These are phyloP conservation scores for Elachura formosa DNA, from an alignment of 2,113 vertebrate genomes.

Conservation along the genomic window DNA sequence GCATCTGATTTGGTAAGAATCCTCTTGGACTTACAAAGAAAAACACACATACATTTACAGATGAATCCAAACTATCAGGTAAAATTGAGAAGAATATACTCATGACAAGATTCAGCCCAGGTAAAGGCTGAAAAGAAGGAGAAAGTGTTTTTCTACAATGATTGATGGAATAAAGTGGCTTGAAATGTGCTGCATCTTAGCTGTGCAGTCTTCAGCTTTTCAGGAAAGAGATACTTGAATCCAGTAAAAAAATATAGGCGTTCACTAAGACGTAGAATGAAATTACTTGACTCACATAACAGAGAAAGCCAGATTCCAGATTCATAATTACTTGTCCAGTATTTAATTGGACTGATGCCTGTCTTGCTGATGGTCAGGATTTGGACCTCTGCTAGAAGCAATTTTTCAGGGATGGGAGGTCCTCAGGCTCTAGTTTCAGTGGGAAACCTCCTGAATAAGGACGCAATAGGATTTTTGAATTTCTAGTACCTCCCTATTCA, in stretches of 20 bases:
- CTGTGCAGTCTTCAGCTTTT: not conserved
- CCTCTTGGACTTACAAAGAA: not conserved
- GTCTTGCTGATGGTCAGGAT: not conserved
- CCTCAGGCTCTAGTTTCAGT: not conserved
- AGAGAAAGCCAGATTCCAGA: not conserved
- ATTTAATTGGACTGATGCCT: not conserved
- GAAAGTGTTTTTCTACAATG: not conserved
- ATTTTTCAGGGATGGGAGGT: not conserved
- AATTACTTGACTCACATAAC: not conserved
- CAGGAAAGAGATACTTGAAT: not conserved
- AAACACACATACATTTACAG: not conserved
- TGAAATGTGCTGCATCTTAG: not conserved
- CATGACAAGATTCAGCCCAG: not conserved
- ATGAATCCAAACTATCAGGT: not conserved
- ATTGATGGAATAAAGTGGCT: not conserved
- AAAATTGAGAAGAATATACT: not conserved
- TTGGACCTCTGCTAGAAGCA: not conserved
- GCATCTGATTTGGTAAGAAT: not conserved
- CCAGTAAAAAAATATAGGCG: not conserved
- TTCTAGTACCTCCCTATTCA: not conserved
- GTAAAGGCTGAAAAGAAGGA: not conserved
- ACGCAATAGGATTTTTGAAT: not conserved
- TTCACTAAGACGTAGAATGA: not conserved
- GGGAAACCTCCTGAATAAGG: not conserved
- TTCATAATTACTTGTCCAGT: not conserved